Evolutionary conservation across 2,888 invertebrate species (phyloP).

Genomic region (Amblyteles armatorius): DNA sequence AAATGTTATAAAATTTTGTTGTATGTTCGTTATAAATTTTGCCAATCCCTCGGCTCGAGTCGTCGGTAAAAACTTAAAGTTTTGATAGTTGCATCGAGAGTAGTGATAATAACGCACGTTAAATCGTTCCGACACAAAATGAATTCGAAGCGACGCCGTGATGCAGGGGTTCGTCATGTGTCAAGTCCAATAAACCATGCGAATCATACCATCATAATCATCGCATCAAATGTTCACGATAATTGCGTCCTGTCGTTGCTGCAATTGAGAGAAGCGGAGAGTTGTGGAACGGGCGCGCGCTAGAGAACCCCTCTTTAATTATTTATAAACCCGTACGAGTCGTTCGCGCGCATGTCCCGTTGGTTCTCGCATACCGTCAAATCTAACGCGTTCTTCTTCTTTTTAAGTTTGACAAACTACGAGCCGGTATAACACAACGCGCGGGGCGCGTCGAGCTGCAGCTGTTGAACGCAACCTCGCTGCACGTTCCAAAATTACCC

Average conservation of each 20-base stretch:
- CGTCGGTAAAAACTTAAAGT: neutral
- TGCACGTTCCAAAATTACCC: neutral
- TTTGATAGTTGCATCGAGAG: neutral
- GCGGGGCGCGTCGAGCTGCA: neutral
- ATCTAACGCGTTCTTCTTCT: neutral
- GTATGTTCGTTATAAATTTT: neutral
- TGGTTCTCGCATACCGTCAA: constrained; percentile 14
- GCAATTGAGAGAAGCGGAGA: constrained; percentile 51
- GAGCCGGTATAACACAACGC: neutral
- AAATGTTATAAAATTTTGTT: neutral
- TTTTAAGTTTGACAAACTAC: neutral
- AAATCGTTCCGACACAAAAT: neutral
- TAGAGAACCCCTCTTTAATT: constrained; percentile 25
- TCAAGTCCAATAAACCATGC: constrained; percentile 56
- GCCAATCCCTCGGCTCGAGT: no score
- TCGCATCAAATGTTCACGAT: constrained; percentile 43
- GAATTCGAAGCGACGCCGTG: neutral
- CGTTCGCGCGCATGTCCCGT: constrained; percentile 50
- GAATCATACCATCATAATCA: constrained; percentile 50
- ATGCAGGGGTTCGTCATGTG: constrained; percentile 50
- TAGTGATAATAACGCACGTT: neutral
- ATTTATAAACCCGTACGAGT: constrained; percentile 49
- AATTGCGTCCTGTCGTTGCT: constrained; percentile 52
- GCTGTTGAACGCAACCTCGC: neutral
- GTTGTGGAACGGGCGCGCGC: constrained; percentile 10